These are phyloP conservation scores for Eulithis testata DNA, from an alignment of 2,888 invertebrate species.

Conservation along the genomic window DNA sequence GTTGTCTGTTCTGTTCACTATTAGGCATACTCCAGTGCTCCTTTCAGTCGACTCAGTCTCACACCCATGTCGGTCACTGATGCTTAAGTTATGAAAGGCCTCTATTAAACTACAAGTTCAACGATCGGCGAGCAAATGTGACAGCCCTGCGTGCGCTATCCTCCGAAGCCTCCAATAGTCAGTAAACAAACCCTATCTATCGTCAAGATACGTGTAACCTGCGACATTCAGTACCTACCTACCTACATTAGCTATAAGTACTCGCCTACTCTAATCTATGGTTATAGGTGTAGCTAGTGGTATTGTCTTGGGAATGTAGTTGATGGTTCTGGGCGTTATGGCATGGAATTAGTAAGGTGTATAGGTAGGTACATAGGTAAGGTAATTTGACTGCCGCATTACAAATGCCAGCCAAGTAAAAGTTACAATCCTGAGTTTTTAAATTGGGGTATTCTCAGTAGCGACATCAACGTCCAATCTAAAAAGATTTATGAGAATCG, in stretches of 20 bases:
- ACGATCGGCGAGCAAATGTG: neutral
- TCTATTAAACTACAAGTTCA: neutral
- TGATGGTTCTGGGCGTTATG: conserved; percentile 17
- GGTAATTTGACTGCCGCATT: conserved; percentile 1
- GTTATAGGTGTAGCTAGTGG: conserved; percentile 11
- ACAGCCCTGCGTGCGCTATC: conserved; percentile 22
- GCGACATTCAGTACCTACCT: conserved; percentile 3
- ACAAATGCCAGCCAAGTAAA: neutral
- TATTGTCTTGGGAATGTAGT: conserved; percentile 25
- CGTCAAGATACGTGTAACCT: conserved; percentile 17
- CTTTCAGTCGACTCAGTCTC: too few species aligned
- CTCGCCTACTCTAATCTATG: conserved; percentile 1
- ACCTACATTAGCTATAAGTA: conserved; percentile 7
- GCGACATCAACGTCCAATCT: neutral
- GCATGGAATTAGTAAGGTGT: conserved; percentile 10
- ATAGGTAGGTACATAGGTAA: neutral
- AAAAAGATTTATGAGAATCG: conserved; percentile 6
- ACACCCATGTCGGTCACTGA: too few species aligned
- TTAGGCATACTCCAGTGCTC: too few species aligned
- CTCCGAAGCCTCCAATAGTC: conserved; percentile 35
- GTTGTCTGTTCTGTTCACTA: too few species aligned
- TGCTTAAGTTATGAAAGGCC: too few species aligned
- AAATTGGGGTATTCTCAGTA: neutral
- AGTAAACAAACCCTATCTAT: conserved; percentile 58
- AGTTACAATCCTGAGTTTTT: neutral